These are phyloP conservation scores for Sander vitreus DNA, from an alignment of 2,113 vertebrate genomes.

Conservation along the genomic window DNA sequence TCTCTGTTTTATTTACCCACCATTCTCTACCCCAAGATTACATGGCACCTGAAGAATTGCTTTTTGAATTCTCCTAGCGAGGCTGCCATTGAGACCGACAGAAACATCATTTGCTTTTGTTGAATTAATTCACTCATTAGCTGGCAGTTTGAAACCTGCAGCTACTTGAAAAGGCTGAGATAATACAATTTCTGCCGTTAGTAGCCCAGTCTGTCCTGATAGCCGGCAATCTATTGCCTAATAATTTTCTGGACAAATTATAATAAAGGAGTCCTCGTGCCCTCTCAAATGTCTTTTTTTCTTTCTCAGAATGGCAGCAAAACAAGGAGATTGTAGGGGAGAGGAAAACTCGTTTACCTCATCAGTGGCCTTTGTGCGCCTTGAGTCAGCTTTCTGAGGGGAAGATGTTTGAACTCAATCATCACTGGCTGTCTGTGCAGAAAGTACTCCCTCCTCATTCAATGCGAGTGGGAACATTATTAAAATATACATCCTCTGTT, in stretches of 20 bases:
- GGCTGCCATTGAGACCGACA: conserved; percentile 50
- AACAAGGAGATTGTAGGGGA: conserved; percentile 68
- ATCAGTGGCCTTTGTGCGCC: conserved; percentile 74
- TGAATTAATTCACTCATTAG: conserved; percentile 84
- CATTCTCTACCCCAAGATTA: conserved; percentile 46
- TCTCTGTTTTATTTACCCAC: conserved; percentile 62
- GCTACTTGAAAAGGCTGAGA: conserved; percentile 68
- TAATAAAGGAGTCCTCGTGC: conserved; percentile 70
- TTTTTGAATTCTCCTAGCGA: conserved; percentile 50
- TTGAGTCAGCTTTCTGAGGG: conserved; percentile 65
- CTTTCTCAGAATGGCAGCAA: conserved; percentile 48
- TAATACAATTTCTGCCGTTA: conserved; percentile 73
- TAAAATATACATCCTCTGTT: not conserved
- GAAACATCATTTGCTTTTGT: conserved; percentile 78
- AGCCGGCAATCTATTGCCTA: conserved; percentile 76
- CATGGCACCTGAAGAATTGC: conserved; percentile 74
- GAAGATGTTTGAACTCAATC: conserved; percentile 61
- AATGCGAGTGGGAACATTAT: not conserved
- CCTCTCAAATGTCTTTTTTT: conserved; percentile 38
- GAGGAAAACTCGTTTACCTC: conserved; percentile 60
- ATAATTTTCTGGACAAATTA: conserved; percentile 78
- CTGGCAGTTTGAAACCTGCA: conserved; percentile 69
- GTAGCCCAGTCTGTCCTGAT: conserved; percentile 66
- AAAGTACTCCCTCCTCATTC: conserved; percentile 2
- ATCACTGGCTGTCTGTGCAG: conserved; percentile 12